phyloP scores from a whole-genome alignment of 1,140 invertebrate genomes.

The Camponotus floridanus region DNA sequence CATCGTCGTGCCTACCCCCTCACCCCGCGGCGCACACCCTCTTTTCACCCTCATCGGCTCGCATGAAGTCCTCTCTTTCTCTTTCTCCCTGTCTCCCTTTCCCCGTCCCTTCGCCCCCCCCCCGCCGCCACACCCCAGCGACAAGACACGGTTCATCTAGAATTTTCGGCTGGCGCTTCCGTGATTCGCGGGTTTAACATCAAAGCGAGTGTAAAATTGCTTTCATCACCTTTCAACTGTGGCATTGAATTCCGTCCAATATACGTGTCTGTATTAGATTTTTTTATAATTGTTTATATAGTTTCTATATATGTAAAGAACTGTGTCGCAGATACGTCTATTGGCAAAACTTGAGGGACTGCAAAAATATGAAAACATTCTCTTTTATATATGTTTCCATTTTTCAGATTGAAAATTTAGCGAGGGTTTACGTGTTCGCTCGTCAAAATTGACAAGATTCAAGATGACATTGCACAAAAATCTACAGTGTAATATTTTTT shows the following conservation, averaged over 20 bases:
- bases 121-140: slow-evolving; percentile 31
- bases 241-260: slow-evolving; percentile 8
- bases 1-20: slow-evolving; percentile 73
- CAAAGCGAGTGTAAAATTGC: slow-evolving; percentile 52
- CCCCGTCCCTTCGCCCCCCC: background rate
- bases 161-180: slow-evolving; percentile 60
- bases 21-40: background rate
- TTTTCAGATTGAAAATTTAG: background rate
- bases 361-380: background rate
- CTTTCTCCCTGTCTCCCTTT: background rate
- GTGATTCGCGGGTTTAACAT: slow-evolving; percentile 29
- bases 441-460: background rate
- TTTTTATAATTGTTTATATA: too few relatives aligned
- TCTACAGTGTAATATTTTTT: background rate
- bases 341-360: too few relatives aligned
- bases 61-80: background rate
- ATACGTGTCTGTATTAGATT: background rate
- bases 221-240: background rate
- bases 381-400: background rate
- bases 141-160: slow-evolving; percentile 58
- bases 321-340: too few relatives aligned
- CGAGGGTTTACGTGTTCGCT: background rate
- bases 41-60: slow-evolving; percentile 27
- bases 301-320: too few relatives aligned
- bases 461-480: slow-evolving; percentile 28